Evolutionary conservation across 2,888 invertebrate species (phyloP).

Genomic region (Cephus pulcher): DNA sequence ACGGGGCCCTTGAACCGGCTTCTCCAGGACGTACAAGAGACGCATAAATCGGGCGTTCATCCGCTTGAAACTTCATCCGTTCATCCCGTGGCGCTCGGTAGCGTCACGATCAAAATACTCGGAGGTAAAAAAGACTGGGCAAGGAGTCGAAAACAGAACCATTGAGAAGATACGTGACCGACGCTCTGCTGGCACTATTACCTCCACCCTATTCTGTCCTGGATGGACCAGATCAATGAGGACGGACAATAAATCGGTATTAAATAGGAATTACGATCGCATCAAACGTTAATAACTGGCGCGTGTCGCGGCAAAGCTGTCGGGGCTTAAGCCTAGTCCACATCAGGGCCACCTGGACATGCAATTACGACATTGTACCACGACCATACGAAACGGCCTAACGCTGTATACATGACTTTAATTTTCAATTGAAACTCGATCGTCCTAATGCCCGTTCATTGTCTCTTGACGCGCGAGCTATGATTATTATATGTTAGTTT

Average conservation of each 20-base stretch:
- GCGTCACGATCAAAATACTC: slow-evolving; percentile 16
- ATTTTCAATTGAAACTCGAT: background rate
- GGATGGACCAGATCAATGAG: slow-evolving; percentile 10
- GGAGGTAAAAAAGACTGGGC: slow-evolving; percentile 24
- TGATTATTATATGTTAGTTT: background rate
- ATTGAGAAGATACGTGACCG: slow-evolving; percentile 61
- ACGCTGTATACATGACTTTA: background rate
- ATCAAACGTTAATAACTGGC: slow-evolving; percentile 43
- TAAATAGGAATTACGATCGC: slow-evolving; percentile 62
- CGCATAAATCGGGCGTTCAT: slow-evolving; percentile 25
- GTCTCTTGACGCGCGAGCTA: background rate
- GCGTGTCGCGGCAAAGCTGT: slow-evolving; percentile 55
- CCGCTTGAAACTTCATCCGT: slow-evolving; percentile 7
- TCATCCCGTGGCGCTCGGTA: slow-evolving; percentile 25
- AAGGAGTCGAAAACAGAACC: slow-evolving; percentile 44
- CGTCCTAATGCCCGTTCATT: background rate
- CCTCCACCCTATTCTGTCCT: slow-evolving; percentile 16
- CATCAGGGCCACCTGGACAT: background rate
- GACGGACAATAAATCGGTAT: slow-evolving; percentile 57
- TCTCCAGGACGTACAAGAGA: slow-evolving; percentile 12
- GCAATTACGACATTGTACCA: background rate
- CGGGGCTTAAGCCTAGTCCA: slow-evolving; percentile 45
- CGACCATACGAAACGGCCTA: background rate
- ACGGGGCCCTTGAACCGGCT: background rate
- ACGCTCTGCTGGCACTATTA: slow-evolving; percentile 54